These are phyloP conservation scores for Psittacula derbiana DNA, from an alignment of 2,797 vertebrate genomes.

Conservation along the genomic window DNA sequence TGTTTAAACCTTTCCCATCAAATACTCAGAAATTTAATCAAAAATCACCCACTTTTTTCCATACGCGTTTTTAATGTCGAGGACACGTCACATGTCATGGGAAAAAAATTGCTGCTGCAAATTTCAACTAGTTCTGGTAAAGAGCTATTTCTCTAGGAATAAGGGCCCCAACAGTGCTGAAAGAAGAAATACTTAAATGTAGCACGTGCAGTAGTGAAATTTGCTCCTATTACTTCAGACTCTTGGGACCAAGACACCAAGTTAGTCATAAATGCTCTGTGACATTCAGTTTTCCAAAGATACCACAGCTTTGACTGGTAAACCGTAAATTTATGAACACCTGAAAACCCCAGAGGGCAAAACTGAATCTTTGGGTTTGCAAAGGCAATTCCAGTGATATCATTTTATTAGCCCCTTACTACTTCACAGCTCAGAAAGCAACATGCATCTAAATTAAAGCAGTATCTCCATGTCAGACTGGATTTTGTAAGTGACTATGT, in stretches of 20 bases:
- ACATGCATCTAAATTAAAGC: background rate
- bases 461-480: background rate
- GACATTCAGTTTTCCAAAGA: slow-evolving; percentile 49
- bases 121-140: background rate
- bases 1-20: slow-evolving; percentile 32
- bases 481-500: background rate
- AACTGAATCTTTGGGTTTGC: background rate
- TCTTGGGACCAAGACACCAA: slow-evolving; percentile 21
- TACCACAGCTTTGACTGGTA: slow-evolving; percentile 9
- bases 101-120: background rate
- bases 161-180: background rate
- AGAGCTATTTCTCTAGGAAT: background rate
- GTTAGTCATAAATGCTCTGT: slow-evolving; percentile 33
- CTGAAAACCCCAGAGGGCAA: background rate
- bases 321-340: slow-evolving; percentile 1
- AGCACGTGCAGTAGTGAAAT: background rate
- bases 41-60: slow-evolving; percentile 22
- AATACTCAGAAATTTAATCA: slow-evolving; percentile 12
- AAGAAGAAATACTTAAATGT: background rate
- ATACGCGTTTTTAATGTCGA: background rate
- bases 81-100: background rate
- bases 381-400: background rate
- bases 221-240: slow-evolving; percentile 45
- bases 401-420: slow-evolving; percentile 4
- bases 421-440: background rate